phyloP scores from a whole-genome alignment of 2,113 vertebrate species.

The Oreochromis spilurus region DNA sequence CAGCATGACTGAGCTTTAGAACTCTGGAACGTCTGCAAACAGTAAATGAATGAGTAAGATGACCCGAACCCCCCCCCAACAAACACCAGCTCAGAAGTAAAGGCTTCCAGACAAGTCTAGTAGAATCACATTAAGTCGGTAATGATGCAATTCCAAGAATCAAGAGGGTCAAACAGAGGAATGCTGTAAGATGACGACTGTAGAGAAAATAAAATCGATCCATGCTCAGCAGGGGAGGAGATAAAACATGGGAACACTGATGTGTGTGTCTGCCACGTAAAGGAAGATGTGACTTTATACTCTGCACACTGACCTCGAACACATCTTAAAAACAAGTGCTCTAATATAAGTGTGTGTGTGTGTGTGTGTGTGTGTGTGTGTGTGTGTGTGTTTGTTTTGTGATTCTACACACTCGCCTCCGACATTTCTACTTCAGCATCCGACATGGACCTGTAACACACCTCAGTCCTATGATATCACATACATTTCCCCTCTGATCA shows the following conservation, averaged over 20 bases:
- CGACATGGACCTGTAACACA: not conserved
- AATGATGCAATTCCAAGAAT: slow-evolving; percentile 14
- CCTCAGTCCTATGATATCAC: slow-evolving; percentile 48
- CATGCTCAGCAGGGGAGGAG: not conserved
- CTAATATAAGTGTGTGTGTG: not conserved
- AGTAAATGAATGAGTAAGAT: not conserved
- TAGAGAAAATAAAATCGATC: not conserved
- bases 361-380: not conserved
- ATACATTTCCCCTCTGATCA: slow-evolving; percentile 39
- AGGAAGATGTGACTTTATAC: not conserved
- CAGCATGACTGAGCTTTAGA: not conserved
- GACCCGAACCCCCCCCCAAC: no score
- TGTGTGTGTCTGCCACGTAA: not conserved
- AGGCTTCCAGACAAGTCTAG: not conserved
- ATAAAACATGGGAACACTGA: not conserved
- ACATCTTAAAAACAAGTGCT: not conserved
- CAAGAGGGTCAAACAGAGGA: not conserved
- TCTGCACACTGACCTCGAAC: not conserved
- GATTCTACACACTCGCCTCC: not conserved
- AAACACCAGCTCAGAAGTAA: not conserved
- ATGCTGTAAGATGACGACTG: not conserved
- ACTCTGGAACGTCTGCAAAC: not conserved
- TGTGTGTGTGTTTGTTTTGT: not conserved
- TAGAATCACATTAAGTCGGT: not conserved
- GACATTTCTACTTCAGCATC: not conserved